Evolutionary conservation across 1,140 invertebrate genomes (phyloP), one percentile per base, ranked within the genome.

Genomic region (Penaeus vannamei): DNA sequence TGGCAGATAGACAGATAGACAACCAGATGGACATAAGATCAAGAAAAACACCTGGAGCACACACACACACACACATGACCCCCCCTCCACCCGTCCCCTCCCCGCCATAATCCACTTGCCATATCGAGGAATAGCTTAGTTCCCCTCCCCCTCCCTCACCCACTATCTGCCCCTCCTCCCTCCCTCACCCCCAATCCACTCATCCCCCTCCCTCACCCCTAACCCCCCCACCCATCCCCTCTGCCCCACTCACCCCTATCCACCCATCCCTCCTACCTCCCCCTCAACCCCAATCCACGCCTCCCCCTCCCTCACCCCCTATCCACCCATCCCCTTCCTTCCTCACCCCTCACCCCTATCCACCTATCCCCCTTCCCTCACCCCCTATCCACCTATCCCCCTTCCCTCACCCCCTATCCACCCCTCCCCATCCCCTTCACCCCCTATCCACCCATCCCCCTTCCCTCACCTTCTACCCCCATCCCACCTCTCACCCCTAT

Each of bases 1-100:
- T n/a, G n/a, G n/a, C n/a, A n/a, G n/a, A n/a, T n/a, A n/a, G n/a
- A 53, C 53, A 53, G 3, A 53, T 8, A 53, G 3, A 53, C 46
- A 53, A 2, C 3, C 46, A 53, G 3, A 53, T 8, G 10, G 3
- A 53, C 14, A 53, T 12, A 53, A 0, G 10, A 0, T 5, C 14
- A 53, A 0, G 10, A 0, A 53, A 0, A 53, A 0, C 3, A 0
- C 3, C 14, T 0, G 0, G 10, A 0, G 17, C 17, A 53, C 17
- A 17, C 17, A 53, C 17, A 10, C 17, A 53, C 17, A 10, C 17
- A 53, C 17, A 10, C 17, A 53, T 53, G 36, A 42, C 36, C 36
- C 36, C 36, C 36, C 36, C 36, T 4, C 36, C 36, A 2, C 36
- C 36, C 36, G 4, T 42, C 36, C 36, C 36, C 36, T 42, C 36